Evolutionary conservation across 2,888 invertebrate genomes (phyloP).

Genomic region (Tryphoninae sp.): DNA sequence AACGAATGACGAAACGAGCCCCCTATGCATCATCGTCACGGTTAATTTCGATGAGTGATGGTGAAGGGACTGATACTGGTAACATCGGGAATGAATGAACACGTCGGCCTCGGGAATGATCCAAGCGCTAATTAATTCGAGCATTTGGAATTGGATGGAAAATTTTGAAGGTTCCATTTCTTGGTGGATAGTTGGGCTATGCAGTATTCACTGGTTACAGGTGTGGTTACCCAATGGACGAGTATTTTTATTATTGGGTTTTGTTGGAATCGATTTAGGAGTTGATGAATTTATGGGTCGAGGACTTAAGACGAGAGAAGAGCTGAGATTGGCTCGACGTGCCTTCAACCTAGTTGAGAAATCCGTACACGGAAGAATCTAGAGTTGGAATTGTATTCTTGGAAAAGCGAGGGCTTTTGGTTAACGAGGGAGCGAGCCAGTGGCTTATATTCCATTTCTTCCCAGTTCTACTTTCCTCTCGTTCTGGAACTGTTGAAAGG

Average conservation of each 20-base stretch:
- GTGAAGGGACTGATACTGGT: conserved; percentile 30
- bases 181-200: neutral
- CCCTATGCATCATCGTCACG: conserved; percentile 36
- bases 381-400: conserved; percentile 44
- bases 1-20: conserved; percentile 37
- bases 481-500: neutral
- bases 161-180: neutral
- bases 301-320: neutral
- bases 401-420: conserved; percentile 44
- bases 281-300: neutral
- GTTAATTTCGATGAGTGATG: conserved; percentile 46
- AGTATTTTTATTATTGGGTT: too few relatives aligned
- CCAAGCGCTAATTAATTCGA: neutral
- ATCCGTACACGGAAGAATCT: conserved; percentile 5
- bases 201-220: too few relatives aligned
- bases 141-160: neutral
- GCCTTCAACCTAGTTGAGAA: conserved; percentile 23
- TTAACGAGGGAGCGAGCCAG: conserved; percentile 28
- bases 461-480: conserved; percentile 15
- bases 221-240: too few relatives aligned
- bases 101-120: neutral
- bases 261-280: too few relatives aligned
- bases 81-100: conserved; percentile 5
- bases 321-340: conserved; percentile 3
- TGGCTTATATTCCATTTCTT: conserved; percentile 47